These are phyloP conservation scores for Propithecus perrieri DNA, from an alignment of 2,797 vertebrate genomes.

Conservation along the genomic window DNA sequence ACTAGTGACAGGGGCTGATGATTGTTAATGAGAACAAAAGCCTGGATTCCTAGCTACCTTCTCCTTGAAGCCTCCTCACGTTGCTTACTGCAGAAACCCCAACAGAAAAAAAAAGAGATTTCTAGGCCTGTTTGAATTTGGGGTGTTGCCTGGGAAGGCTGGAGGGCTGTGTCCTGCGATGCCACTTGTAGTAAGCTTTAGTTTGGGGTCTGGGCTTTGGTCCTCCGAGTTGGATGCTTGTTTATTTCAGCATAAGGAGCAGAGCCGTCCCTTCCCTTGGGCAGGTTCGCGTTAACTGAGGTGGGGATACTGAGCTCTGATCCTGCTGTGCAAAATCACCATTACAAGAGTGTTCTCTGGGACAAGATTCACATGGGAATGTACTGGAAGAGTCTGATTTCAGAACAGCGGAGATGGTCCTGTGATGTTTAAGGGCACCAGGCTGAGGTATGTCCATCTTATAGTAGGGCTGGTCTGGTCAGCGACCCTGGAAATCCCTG, in stretches of 20 bases:
- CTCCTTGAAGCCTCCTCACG: background rate
- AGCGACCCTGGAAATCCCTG: background rate
- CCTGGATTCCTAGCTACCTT: background rate
- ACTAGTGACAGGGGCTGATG: background rate
- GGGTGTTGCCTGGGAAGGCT: background rate
- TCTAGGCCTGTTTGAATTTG: background rate
- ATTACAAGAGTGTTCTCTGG: background rate
- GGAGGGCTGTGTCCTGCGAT: background rate
- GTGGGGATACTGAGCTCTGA: background rate
- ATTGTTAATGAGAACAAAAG: background rate
- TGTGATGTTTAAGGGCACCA: background rate
- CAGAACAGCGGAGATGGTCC: background rate
- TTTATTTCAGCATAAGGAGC: background rate
- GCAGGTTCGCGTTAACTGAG: background rate
- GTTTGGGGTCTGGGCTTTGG: background rate
- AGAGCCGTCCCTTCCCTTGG: background rate
- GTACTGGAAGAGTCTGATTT: background rate
- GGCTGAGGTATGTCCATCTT: background rate
- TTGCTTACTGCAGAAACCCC: background rate
- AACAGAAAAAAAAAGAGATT: background rate
- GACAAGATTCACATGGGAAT: background rate
- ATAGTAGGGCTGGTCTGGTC: background rate
- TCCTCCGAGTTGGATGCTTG: no score
- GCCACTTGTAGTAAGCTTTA: background rate
- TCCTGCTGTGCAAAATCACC: background rate